Conservation (phyloP, 2,888 invertebrate genomes). For the Tachina fera region DNA sequence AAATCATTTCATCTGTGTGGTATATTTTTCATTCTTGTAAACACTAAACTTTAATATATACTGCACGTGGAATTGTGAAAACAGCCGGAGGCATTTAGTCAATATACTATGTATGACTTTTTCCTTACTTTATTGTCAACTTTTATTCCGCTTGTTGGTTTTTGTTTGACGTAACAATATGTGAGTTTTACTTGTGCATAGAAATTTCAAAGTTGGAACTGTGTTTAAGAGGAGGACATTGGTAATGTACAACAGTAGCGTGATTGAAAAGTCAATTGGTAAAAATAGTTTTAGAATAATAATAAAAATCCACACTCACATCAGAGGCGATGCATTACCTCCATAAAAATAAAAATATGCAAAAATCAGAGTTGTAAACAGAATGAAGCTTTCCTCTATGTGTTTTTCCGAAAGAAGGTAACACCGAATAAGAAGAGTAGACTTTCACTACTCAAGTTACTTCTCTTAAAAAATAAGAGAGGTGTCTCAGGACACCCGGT, state of each 20-base stretch:
- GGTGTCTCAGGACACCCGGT: too few species aligned
- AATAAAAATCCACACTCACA: too few species aligned
- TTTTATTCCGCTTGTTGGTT: constrained; percentile 7
- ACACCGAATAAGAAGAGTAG: too few species aligned
- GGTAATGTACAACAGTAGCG: neutral
- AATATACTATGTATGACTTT: constrained; percentile 18
- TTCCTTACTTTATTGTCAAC: neutral
- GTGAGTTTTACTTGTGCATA: neutral
- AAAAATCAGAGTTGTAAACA: too few species aligned
- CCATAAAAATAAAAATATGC: too few species aligned
- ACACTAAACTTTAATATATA: constrained; percentile 45
- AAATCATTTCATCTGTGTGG: constrained; percentile 27
- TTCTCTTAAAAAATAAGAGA: too few species aligned
- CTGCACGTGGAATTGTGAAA: constrained; percentile 30
- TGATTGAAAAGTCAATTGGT: constrained; percentile 1
- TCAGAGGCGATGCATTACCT: too few species aligned
- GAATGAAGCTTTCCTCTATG: too few species aligned
- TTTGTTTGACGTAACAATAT: neutral
- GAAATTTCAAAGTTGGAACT: neutral
- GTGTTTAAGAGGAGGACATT: neutral
- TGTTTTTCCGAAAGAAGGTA: too few species aligned
- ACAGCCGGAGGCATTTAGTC: constrained; percentile 53
- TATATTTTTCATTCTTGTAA: constrained; percentile 12
- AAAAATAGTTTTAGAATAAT: too few species aligned
- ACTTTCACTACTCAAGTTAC: too few species aligned